Evolutionary conservation across 37 sponge, comb jelly and placozoan genomes (phyloP).

Genomic region (Spongia lamella): DNA sequence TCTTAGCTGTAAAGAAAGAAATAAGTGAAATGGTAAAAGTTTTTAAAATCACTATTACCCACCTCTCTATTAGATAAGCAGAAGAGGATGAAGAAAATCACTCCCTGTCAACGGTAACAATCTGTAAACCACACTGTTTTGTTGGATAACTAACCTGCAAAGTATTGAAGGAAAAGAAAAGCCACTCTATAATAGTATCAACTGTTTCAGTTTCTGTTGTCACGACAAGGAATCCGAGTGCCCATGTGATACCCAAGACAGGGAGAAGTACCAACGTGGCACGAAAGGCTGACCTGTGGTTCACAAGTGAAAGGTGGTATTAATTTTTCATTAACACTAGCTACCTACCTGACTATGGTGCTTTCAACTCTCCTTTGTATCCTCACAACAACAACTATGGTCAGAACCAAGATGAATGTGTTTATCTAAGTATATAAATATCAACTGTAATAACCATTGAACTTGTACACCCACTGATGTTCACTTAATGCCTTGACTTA

Average conservation of each 20-base stretch:
- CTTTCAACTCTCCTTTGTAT: conserved; percentile 37
- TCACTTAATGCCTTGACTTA: no score
- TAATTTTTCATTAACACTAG: no score
- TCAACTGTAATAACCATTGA: conserved; percentile 1
- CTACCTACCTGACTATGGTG: conserved; percentile 29
- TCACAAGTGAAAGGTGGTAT: background rate
- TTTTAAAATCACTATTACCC: background rate
- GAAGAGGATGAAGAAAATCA: conserved; percentile 68
- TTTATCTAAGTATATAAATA: conserved; percentile 34
- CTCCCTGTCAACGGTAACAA: conserved; percentile 43
- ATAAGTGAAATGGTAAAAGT: no score
- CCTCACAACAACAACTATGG: conserved; percentile 16
- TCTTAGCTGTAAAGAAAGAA: no score
- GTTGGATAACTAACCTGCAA: conserved; percentile 28
- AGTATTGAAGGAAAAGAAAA: conserved; percentile 62
- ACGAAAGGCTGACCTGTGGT: conserved; percentile 38
- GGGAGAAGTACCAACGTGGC: conserved; percentile 65
- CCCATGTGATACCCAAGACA: conserved; percentile 69
- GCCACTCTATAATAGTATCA: conserved; percentile 48
- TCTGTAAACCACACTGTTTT: no score
- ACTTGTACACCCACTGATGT: no score
- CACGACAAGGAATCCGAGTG: conserved; percentile 64
- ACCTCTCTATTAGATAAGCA: conserved; percentile 78
- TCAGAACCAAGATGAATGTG: conserved; percentile 31
- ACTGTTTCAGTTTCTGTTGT: conserved; percentile 16